Evolutionary conservation across 2,797 vertebrate species (phyloP), one percentile per base, ranked within the genome.

Genomic region (Catamblyrhynchus diadema): DNA sequence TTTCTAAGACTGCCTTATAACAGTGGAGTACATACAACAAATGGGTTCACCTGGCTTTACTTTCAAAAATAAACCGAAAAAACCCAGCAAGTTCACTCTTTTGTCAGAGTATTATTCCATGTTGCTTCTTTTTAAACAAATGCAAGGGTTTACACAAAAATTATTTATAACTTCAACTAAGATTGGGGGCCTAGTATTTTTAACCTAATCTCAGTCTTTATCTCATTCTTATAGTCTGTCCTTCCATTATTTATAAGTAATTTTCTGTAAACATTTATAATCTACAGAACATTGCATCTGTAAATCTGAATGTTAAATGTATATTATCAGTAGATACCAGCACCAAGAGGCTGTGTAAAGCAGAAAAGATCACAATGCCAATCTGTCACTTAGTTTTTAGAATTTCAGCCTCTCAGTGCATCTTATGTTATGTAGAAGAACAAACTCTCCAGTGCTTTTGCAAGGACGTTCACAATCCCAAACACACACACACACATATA

Each of bases 401-500:
- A 77, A 70, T n/a, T 33, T 62, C 54, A 88, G 59, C 14, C 24
- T 69, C 27, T 78, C 59, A 33, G 51, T 33, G 48, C 8, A 60
- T 30, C 41, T 69, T 33, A 56, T 47, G 27, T 47, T 47, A 47
- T 0, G 0, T n/a, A 37, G 30, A 66, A 67, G 18, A 88, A 86
- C 30, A 78, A 70, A 65, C 54, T 32, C 54, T 42, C 57, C 23
- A 60, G 2, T 20, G 17, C 59, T 79, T 61, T 81, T 47, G 44
- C 69, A 28, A 59, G 25, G 23, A 50, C 50, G 51, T 88, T 70
- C 66, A 67, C 41, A 83, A 59, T 37, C 61, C 42, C n/a, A 32
- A 27, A 28, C 11, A 27, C 1, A 41, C 1, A 45, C 5, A 28
- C 11, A 27, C 1, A 41, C 1, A 45, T 6, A 44, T 8, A 19